phyloP scores from a whole-genome alignment of 2,797 vertebrate genomes.

The Anableps anableps region DNA sequence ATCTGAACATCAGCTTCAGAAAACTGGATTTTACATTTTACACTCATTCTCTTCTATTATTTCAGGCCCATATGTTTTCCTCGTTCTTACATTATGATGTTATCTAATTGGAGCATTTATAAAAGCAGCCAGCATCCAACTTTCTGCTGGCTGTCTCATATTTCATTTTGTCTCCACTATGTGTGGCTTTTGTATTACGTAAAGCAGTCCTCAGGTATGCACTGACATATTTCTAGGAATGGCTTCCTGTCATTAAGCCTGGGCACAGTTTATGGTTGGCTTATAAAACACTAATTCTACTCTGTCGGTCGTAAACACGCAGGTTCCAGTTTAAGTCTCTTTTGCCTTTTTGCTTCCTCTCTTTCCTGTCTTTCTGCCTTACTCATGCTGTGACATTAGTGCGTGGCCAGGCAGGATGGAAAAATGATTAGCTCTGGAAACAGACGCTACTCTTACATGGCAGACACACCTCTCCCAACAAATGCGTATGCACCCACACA shows the following conservation, averaged over 20 bases:
- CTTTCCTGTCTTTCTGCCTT: neutral
- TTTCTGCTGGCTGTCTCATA: constrained; percentile 22
- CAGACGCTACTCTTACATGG: constrained; percentile 53
- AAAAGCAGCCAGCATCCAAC: constrained; percentile 29
- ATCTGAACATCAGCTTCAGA: neutral
- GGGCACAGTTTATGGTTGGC: constrained; percentile 48
- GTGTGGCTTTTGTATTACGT: constrained; percentile 41
- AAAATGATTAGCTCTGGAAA: constrained; percentile 67
- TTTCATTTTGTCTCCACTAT: constrained; percentile 11
- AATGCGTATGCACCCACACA: constrained; percentile 41
- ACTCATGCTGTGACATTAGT: constrained; percentile 68
- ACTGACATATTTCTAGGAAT: constrained; percentile 33
- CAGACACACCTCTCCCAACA: constrained; percentile 55
- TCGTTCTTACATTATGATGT: constrained; percentile 39
- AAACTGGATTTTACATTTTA: constrained; percentile 44
- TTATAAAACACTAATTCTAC: constrained; percentile 59
- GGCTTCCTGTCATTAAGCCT: constrained; percentile 61
- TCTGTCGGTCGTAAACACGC: constrained; percentile 37
- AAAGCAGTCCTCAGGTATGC: constrained; percentile 43
- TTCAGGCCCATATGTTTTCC: constrained; percentile 22
- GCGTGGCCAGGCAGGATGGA: constrained; percentile 68
- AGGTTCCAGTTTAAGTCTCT: constrained; percentile 25
- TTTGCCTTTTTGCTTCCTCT: constrained; percentile 18
- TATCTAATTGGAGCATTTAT: constrained; percentile 35
- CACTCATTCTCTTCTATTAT: constrained; percentile 1